Evolutionary conservation across 1,140 invertebrate genomes (phyloP).

Genomic region (Aphelenchoides avenae): DNA sequence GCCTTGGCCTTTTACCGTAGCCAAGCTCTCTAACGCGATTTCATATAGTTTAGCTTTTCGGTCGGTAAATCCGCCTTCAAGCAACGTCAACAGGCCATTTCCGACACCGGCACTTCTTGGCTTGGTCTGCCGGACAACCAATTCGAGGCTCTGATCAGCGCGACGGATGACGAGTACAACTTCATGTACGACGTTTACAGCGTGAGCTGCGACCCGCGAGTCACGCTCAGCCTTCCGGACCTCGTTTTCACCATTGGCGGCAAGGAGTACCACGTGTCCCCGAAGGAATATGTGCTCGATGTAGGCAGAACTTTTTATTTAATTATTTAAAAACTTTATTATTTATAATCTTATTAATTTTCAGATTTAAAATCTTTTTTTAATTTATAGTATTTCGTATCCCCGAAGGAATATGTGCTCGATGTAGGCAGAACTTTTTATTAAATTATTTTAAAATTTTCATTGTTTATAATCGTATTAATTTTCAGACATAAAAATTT

Average conservation of each 20-base stretch:
- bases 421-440: no score
- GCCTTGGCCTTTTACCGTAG: no score
- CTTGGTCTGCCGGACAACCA: constrained; percentile 24
- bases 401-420: no score
- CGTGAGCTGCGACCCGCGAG: constrained; percentile 40
- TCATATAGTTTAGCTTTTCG: constrained; percentile 25
- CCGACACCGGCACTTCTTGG: constrained; percentile 46
- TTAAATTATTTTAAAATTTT: no score
- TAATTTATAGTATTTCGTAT: no score
- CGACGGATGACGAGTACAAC: constrained; percentile 33
- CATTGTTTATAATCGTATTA: no score
- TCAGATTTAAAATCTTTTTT: no score
- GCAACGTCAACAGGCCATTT: constrained; percentile 37
- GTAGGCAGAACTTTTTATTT: no score
- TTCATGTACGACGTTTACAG: constrained; percentile 24
- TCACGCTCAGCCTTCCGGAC: constrained; percentile 21
- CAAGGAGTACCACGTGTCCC: constrained; percentile 30
- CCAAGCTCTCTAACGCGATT: no score
- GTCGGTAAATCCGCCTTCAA: constrained; percentile 32
- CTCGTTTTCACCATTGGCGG: constrained; percentile 41
- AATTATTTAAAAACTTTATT: no score
- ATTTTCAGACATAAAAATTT: no score
- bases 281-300: constrained; percentile 42
- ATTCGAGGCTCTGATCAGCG: constrained; percentile 24
- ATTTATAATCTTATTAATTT: no score